Percentiles rank a stretch among this genome's conserved stretches.
These are phyloP conservation scores for Cyanocitta stelleri DNA, from an alignment of 2,113 vertebrate genomes.

Conservation along the genomic window DNA sequence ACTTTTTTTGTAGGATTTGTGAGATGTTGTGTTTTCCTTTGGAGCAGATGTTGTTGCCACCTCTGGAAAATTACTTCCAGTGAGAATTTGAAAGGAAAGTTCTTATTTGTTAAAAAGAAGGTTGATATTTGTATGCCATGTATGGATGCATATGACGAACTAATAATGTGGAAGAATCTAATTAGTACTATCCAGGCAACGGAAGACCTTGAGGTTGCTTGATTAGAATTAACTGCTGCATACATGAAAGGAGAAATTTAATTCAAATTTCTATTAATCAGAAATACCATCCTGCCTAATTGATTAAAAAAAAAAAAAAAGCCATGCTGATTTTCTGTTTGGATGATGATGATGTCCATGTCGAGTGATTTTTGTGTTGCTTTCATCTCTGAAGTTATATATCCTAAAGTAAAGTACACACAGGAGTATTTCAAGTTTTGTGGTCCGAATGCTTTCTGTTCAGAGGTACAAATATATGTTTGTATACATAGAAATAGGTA, in stretches of 20 bases:
- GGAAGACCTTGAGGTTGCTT: slow-evolving; percentile 24
- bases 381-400: not conserved
- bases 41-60: not conserved
- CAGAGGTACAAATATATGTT: not conserved
- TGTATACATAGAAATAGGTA: not conserved
- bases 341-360: not conserved
- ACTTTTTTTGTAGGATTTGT: not conserved
- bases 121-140: not conserved
- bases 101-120: not conserved
- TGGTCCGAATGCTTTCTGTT: not conserved
- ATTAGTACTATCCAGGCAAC: not conserved
- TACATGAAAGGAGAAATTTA: not conserved
- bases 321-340: not conserved
- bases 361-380: not conserved
- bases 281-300: not conserved
- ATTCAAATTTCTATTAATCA: slow-evolving; percentile 4
- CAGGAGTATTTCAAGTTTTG: not conserved
- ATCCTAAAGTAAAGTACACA: not conserved
- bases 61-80: not conserved
- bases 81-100: not conserved
- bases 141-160: not conserved
- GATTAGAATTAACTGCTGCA: slow-evolving; percentile 10
- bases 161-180: not conserved
- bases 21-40: not conserved
- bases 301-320: not conserved